phyloP scores from a whole-genome alignment of 2,113 vertebrate species.

The Amphilophus citrinellus region DNA sequence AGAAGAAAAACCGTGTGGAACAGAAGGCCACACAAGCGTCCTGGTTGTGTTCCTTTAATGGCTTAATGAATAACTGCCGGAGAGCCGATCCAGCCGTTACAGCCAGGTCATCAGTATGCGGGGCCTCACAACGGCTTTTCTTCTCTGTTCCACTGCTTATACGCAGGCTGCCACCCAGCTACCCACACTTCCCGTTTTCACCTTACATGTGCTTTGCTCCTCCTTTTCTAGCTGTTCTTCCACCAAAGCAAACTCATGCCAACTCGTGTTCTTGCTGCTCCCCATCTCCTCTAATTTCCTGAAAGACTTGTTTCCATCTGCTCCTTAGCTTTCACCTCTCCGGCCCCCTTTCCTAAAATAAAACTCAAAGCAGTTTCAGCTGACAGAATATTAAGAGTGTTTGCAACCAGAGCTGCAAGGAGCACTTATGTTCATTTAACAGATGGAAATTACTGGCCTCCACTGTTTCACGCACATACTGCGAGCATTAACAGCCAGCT shows the following conservation, averaged over 20 bases:
- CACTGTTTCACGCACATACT: conserved; percentile 20
- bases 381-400: conserved; percentile 47
- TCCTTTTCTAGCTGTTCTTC: conserved; percentile 28
- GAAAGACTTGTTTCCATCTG: conserved; percentile 62
- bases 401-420: conserved; percentile 31
- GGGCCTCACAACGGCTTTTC: conserved; percentile 26
- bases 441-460: conserved; percentile 31
- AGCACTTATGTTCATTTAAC: conserved; percentile 29
- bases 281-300: conserved; percentile 50
- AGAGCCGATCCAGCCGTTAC: conserved; percentile 56
- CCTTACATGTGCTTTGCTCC: conserved; percentile 17
- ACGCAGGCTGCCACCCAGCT: conserved; percentile 44
- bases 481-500: conserved; percentile 31
- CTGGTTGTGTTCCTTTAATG: conserved; percentile 70
- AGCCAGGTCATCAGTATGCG: conserved; percentile 75
- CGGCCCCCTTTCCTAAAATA: conserved; percentile 9
- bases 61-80: conserved; percentile 73
- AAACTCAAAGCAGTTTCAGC: conserved; percentile 34
- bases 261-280: conserved; percentile 30
- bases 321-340: conserved; percentile 39
- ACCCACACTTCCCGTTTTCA: conserved; percentile 27
- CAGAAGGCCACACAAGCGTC: conserved; percentile 69
- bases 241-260: conserved; percentile 29
- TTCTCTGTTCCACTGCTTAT: conserved; percentile 33
- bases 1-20: conserved; percentile 64